Evolutionary conservation across 2,888 invertebrate species (phyloP).

Genomic region (Cerastis leucographa): DNA sequence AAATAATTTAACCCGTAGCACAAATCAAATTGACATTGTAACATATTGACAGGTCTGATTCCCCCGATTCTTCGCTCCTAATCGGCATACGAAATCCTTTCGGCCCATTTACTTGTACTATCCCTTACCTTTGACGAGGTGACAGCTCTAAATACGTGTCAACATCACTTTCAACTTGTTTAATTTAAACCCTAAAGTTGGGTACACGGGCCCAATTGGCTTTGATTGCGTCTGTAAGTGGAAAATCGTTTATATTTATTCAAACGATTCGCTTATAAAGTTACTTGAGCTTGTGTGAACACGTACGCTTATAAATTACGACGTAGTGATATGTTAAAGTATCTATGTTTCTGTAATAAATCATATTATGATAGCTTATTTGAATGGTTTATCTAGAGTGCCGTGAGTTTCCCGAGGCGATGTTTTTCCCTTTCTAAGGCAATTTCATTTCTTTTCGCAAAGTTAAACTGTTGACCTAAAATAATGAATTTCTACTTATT

Average conservation of each 20-base stretch:
- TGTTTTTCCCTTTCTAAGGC: conserved; percentile 19
- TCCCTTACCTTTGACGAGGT: conserved; percentile 67
- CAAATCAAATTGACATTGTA: conserved; percentile 52
- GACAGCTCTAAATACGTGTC: conserved; percentile 66
- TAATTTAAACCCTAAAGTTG: conserved; percentile 68
- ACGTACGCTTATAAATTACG: conserved; percentile 32
- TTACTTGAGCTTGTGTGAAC: conserved; percentile 44
- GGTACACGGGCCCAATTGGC: conserved; percentile 57
- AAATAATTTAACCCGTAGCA: conserved; percentile 46
- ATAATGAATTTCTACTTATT: conserved; percentile 29
- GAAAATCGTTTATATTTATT: conserved; percentile 68
- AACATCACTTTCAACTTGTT: conserved; percentile 70
- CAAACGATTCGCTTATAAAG: conserved; percentile 48
- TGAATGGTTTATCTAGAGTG: conserved; percentile 45
- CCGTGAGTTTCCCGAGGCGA: conserved; percentile 29
- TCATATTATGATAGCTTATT: conserved; percentile 48
- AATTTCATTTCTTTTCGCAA: conserved; percentile 16
- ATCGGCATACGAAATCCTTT: conserved; percentile 57
- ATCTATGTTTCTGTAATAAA: conserved; percentile 40
- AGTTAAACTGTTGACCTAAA: conserved; percentile 22
- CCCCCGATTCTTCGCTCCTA: conserved; percentile 56
- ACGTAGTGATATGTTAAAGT: conserved; percentile 37
- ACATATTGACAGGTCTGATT: conserved; percentile 57
- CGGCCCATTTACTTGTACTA: conserved; percentile 56
- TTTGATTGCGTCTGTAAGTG: conserved; percentile 65